Evolutionary conservation across 2,888 invertebrate species (phyloP), one percentile per base, ranked within the genome.

Genomic region (Synergus gifuensis): DNA sequence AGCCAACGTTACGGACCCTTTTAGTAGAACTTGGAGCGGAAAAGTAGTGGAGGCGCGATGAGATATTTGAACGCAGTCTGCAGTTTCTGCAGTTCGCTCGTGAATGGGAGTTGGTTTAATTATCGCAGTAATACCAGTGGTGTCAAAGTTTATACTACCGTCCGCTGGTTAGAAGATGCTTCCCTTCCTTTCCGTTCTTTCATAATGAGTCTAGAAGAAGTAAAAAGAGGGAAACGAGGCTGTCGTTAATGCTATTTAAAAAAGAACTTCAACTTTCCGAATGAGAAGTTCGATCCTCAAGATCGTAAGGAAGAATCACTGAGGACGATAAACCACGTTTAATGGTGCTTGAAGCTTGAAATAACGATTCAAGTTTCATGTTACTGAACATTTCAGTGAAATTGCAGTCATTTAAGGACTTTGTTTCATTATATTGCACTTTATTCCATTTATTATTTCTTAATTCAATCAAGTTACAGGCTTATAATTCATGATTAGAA

Each of bases 1-100:
- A 89, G 87, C 87, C 82, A 81, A 79, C 85, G 86, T 87, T 87
- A 85, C 85, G 82, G 82, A 79, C 86, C 87, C 87, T 88, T 88
- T 88, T 87, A 88, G 86, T 86, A 79, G 81, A 84, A 83, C 85
- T 85, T 83, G 82, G 80, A 81, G 83, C 85, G 87, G 81, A 85
- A 87, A 85, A 86, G 85, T 84, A 83, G 81, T 78, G 76, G 78
- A 85, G 82, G 78, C 80, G 80, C 81, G 78, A 82, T 81, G 85
- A 83, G 85, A 83, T 85, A 85, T 84, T 85, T 85, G 81, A 85
- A 80, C 83, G 76, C 76, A 76, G 83, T 78, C 69, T 81, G 73
- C 67, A 83, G 81, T 83, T 84, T 81, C 82, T 76, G 81, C 79
- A 82, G 84, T 85, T 83, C 80, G 80, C 81, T 76, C 73, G 18